phyloP scores from a whole-genome alignment of 2,113 vertebrate genomes.

The Vulpes vulpes region DNA sequence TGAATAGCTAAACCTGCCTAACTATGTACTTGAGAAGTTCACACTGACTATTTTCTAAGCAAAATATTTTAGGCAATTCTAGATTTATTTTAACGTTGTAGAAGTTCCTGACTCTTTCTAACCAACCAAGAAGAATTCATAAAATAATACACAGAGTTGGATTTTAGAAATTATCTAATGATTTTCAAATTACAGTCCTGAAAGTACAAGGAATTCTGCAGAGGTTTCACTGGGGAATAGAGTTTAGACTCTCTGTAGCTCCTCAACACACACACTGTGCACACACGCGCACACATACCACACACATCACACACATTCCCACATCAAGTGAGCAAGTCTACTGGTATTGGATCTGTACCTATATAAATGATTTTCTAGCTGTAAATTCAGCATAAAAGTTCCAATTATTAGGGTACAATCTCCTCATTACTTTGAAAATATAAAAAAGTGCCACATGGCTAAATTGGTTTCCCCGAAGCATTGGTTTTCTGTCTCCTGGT shows the following conservation, averaged over 20 bases:
- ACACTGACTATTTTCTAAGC: background rate
- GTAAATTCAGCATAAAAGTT: background rate
- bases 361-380: background rate
- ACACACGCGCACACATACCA: background rate
- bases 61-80: background rate
- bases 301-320: background rate
- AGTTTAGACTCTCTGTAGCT: background rate
- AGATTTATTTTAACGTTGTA: background rate
- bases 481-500: background rate
- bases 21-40: slow-evolving; percentile 12
- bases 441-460: background rate
- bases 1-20: background rate
- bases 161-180: slow-evolving; percentile 54
- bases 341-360: background rate
- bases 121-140: background rate
- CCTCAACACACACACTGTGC: background rate
- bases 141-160: background rate
- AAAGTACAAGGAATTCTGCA: slow-evolving; percentile 31
- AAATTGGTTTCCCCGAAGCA: background rate
- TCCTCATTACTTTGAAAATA: background rate
- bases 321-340: background rate
- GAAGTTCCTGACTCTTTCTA: background rate
- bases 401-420: background rate
- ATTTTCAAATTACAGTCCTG: slow-evolving; percentile 23
- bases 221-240: background rate